Conservation (phyloP, 1,140 invertebrate genomes). For the Myzus persicae region DNA sequence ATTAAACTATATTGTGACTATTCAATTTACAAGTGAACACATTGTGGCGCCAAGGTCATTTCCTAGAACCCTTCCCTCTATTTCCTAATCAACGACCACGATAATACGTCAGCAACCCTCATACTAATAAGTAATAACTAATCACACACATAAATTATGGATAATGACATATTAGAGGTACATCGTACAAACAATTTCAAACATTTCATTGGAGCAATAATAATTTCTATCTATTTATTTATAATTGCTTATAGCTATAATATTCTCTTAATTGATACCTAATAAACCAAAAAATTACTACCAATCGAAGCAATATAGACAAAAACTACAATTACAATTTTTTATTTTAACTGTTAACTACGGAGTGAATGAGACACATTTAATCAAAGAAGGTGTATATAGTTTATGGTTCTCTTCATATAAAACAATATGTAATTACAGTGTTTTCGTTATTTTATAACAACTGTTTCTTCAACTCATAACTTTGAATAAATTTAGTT, state of each 20-base stretch:
- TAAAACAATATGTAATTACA: background rate
- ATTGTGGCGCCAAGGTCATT: background rate
- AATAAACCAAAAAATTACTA: background rate
- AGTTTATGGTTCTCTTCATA: background rate
- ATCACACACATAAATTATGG: background rate
- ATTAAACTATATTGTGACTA: background rate
- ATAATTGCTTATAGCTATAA: background rate
- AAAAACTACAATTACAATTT: background rate
- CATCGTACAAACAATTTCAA: background rate
- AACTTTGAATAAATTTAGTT: background rate
- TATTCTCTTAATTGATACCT: background rate
- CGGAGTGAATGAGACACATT: background rate
- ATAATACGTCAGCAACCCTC: background rate
- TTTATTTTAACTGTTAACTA: background rate
- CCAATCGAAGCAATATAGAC: background rate
- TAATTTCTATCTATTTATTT: background rate
- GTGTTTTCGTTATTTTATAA: background rate
- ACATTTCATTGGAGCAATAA: background rate
- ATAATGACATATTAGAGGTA: background rate
- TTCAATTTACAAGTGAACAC: background rate
- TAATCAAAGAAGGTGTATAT: background rate
- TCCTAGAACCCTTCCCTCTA: background rate
- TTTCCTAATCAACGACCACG: background rate
- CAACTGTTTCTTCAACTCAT: background rate
- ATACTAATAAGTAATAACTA: conserved; percentile 18